These are phyloP conservation scores for Bombyx mori DNA, from an alignment of 1,140 invertebrate species.

Conservation along the genomic window DNA sequence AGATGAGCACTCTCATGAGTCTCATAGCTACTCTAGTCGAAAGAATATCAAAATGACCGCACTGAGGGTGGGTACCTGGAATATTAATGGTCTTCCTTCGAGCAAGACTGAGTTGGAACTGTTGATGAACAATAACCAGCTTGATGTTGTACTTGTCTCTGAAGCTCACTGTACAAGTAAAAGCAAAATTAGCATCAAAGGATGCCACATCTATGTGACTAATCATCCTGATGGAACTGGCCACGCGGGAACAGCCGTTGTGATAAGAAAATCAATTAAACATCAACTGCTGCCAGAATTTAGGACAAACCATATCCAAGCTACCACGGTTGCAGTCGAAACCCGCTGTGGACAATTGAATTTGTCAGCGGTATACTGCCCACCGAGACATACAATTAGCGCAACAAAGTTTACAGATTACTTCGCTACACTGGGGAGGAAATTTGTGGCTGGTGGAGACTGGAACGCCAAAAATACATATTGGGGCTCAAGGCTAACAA, in stretches of 20 bases:
- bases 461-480: no score
- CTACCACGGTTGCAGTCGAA: not conserved
- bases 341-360: not conserved
- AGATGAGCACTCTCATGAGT: slow-evolving; percentile 2
- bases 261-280: not conserved
- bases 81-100: not conserved
- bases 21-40: slow-evolving; percentile 2
- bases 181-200: not conserved
- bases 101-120: slow-evolving; percentile 1
- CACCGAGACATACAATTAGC: not conserved
- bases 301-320: not conserved
- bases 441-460: no score
- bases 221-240: slow-evolving; percentile 1
- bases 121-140: not conserved
- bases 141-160: slow-evolving; percentile 1
- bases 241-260: slow-evolving; percentile 2
- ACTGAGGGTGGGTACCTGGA: not conserved
- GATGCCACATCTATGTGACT: not conserved
- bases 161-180: not conserved
- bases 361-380: not conserved
- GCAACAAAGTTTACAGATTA: no score
- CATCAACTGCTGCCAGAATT: not conserved
- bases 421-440: no score
- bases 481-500: no score
- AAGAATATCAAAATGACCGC: not conserved